Evolutionary conservation across 1,140 invertebrate species (phyloP), one percentile per base, ranked within the genome.

Genomic region (Tetragonula clypearis): DNA sequence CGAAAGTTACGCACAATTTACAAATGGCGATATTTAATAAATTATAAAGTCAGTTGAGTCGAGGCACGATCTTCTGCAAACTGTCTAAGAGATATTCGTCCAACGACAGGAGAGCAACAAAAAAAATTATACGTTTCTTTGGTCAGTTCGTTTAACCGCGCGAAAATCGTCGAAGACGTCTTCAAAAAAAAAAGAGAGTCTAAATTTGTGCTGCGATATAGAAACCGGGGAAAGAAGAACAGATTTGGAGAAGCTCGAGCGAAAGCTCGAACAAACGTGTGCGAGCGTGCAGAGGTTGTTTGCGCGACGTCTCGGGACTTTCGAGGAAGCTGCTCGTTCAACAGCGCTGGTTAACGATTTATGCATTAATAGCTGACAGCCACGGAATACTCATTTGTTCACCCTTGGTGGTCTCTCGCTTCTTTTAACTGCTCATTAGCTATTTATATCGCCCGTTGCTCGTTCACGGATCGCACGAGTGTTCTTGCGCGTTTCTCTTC

Each of bases 351-450:
- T 49, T 30, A 81, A 56, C 60, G 35, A 85, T 85, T 74, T 85
- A 81, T 74, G 30, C 82, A 78, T 79, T 84, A 55, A 84, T 79
- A 72, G 77, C 68, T 73, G 68, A 79, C 60, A 84, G 49, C 56
- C 79, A 80, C 79, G 71, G 62, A 85, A 85, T 85, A 85, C 84
- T 81, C 60, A 81, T 85, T 66, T 68, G 41, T 62, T 81, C 71
- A 19, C 71, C 60, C 84, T 75, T 60, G 41, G 35, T 41, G 49
- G 66, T 60, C 60, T 79, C 66, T 81, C 71, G 30, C 72, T 75
- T 55, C 69, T 80, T 74, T 81, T 85, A 75, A 81, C 79, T 68
- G 60, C 53, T 79, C 69, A 81, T 81, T 58, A 74, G 26, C 69
- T 81, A 85, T 85, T 85, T 85, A 85, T 85, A 85, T 68, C 71